Conservation (phyloP, 2,113 vertebrate genomes). For the Alosa alosa region DNA sequence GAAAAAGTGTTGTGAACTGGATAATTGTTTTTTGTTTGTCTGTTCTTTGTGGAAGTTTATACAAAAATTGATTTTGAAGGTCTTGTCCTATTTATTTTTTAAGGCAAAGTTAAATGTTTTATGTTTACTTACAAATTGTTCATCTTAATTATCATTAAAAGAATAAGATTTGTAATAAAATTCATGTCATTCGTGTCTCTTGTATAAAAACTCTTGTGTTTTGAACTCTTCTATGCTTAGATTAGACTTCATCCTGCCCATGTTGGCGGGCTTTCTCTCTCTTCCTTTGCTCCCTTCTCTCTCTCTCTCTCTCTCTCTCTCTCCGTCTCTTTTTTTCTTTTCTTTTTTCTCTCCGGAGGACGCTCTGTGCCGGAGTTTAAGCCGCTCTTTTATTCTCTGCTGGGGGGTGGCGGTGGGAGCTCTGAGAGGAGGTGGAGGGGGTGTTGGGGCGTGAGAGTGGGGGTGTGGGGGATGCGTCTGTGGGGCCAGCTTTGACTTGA, state of each 20-base stretch:
- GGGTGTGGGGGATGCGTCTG: slow-evolving; percentile 18
- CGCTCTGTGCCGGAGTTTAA: slow-evolving; percentile 25
- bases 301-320: neutral
- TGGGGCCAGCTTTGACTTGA: slow-evolving; percentile 46
- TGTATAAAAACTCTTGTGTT: neutral
- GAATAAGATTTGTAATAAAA: neutral
- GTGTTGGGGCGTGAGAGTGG: neutral
- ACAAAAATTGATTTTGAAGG: neutral
- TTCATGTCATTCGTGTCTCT: neutral
- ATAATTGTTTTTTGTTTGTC: neutral
- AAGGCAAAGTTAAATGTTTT: neutral
- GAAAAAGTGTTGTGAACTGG: neutral
- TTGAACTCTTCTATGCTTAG: neutral
- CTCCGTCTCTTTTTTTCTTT: neutral
- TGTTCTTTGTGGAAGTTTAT: neutral
- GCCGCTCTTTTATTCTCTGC: slow-evolving; percentile 20
- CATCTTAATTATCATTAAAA: neutral
- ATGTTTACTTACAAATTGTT: neutral
- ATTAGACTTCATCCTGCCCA: neutral
- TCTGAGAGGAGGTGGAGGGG: neutral
- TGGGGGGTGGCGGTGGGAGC: neutral
- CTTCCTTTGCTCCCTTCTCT: neutral
- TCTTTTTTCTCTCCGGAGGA: neutral
- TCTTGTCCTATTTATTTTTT: neutral
- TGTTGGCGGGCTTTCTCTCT: slow-evolving; percentile 13